Conservation (phyloP, 2,113 vertebrate genomes). For the Mungos mungo region DNA sequence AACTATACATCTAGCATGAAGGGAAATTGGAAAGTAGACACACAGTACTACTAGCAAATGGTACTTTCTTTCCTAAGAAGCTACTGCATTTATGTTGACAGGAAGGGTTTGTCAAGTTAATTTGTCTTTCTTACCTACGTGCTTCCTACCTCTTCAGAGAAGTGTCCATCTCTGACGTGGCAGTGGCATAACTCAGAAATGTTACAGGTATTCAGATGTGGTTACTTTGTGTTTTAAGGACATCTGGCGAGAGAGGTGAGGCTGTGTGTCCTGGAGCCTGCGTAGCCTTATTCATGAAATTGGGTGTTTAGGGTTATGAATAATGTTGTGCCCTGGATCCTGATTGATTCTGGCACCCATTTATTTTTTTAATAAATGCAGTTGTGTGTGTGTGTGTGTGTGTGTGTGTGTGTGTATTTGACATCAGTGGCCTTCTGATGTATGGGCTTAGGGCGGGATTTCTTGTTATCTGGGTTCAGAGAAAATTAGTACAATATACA, state of each 20-base stretch:
- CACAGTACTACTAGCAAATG: not conserved
- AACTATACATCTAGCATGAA: not conserved
- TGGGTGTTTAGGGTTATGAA: not conserved
- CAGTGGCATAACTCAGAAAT: not conserved
- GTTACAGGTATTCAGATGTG: not conserved
- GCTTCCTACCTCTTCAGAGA: not conserved
- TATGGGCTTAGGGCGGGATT: not conserved
- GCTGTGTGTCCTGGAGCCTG: not conserved
- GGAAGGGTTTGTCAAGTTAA: not conserved
- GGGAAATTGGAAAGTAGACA: not conserved
- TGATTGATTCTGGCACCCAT: not conserved
- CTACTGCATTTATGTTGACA: not conserved
- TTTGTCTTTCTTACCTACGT: not conserved
- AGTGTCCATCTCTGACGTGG: not conserved
- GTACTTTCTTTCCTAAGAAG: not conserved
- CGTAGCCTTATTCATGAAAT: not conserved
- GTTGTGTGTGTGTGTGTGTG: not conserved
- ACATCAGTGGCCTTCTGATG: not conserved
- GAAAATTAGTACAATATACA: not conserved
- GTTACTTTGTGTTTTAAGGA: not conserved
- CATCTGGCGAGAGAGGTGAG: not conserved
- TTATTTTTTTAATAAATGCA: not conserved
- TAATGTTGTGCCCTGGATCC: not conserved
- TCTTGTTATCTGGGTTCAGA: not conserved
- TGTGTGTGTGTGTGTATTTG: not conserved